Evolutionary conservation across 2,888 invertebrate genomes (phyloP).

Genomic region (Cryptocheilus praepositus): DNA sequence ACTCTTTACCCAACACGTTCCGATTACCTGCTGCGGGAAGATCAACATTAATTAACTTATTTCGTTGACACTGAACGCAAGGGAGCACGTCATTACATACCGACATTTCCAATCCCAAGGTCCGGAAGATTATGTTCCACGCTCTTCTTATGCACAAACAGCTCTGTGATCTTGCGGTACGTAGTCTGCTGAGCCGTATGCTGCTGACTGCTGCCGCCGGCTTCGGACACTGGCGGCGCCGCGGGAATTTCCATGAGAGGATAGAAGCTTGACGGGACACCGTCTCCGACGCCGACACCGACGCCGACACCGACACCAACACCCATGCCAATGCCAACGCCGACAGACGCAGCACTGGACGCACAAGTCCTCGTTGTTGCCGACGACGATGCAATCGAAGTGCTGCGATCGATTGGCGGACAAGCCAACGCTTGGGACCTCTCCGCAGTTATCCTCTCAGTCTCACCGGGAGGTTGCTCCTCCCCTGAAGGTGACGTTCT

Average conservation of each 20-base stretch:
- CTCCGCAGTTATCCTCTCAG: neutral
- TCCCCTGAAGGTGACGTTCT: neutral
- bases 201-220: slow-evolving; percentile 11
- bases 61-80: no score
- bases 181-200: slow-evolving; percentile 75
- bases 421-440: neutral
- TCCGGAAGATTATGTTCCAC: slow-evolving; percentile 70
- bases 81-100: no score
- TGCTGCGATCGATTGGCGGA: slow-evolving; percentile 4
- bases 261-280: neutral
- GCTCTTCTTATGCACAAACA: slow-evolving; percentile 77
- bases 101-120: slow-evolving; percentile 53
- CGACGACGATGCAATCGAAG: slow-evolving; percentile 18
- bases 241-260: neutral
- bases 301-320: no score
- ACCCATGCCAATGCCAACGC: no score
- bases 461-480: neutral
- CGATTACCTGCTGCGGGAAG: slow-evolving; percentile 3
- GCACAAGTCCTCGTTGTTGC: neutral
- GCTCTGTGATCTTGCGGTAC: slow-evolving; percentile 80
- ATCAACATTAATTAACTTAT: no score
- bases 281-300: no score
- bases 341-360: neutral
- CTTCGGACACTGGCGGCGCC: slow-evolving; percentile 16
- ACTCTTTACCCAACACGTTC: slow-evolving; percentile 50